Evolutionary conservation across 2,888 invertebrate species (phyloP).

Genomic region (Melieria picta): DNA sequence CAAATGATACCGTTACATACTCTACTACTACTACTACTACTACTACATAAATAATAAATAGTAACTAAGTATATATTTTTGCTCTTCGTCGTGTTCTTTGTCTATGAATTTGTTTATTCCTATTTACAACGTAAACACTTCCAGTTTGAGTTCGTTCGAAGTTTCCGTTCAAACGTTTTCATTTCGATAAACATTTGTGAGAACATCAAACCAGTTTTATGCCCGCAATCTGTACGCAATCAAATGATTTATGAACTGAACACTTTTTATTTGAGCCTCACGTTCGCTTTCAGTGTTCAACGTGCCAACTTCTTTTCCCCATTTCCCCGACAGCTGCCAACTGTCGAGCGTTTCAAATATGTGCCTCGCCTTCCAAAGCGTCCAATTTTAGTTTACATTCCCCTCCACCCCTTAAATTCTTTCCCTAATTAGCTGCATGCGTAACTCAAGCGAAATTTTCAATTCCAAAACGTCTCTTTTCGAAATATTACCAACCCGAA

Average conservation of each 20-base stretch:
- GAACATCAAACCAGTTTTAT: neutral
- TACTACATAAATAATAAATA: constrained; percentile 14
- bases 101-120: constrained; percentile 58
- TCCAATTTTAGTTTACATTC: too few species aligned
- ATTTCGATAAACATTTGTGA: constrained; percentile 34
- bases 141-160: neutral
- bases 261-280: constrained; percentile 5
- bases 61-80: constrained; percentile 56
- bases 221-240: too few species aligned
- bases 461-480: too few species aligned
- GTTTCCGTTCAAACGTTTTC: constrained; percentile 15
- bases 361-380: too few species aligned
- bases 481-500: too few species aligned
- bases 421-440: too few species aligned
- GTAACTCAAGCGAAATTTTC: too few species aligned
- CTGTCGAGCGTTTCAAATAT: too few species aligned
- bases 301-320: neutral
- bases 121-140: constrained; percentile 33
- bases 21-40: constrained; percentile 16
- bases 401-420: too few species aligned
- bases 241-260: too few species aligned
- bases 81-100: constrained; percentile 66
- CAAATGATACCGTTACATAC: constrained; percentile 34
- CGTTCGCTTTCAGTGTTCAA: constrained; percentile 24
- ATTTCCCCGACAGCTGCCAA: too few species aligned